Base-by-base conservation (phyloP, 2,113 vertebrate species). In the Mionectes macconnelli region DNA sequence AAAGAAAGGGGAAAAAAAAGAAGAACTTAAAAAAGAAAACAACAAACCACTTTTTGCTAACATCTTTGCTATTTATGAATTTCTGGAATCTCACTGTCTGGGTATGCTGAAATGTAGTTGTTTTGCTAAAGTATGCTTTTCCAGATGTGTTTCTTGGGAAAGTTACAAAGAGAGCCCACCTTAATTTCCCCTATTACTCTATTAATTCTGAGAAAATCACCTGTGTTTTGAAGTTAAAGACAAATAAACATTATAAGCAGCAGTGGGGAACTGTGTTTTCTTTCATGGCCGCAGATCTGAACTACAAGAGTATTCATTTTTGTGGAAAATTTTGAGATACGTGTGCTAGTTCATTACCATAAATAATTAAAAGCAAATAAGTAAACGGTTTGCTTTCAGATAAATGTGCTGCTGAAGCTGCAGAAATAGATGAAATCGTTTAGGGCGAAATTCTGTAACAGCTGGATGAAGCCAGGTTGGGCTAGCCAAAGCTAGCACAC, bases 191-290 rank as follows among this genome's bases (percentile, higher is more conserved):
- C 52, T 70, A 69, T 94, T 84, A 64, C 90, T 94, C 12, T 93
- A 76, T 90, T 95, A 88, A 44, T 93, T 96, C 96, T 94, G 79
- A 96, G 89, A 96, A 96, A 90, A 77, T 96, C 69, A 92, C 67
- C 89, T 91, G 52, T 94, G 81, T 95, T 97, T 96, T 95, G 92
- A 96, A 91, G 86, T 94, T 93, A 57, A 95, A 94, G 91, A 77
- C 84, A 96, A 97, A 97, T 97, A 97, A 96, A 97, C 87, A 89
- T 80, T 93, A 64, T 74, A 94, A 94, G 93, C 63, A 93, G 93
- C 63, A 91, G 72, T 45, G 31, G 25, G 30, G 73, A 96, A 94
- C 94, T 90, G 89, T 92, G 78, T 91, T 93, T 95, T 93, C 89
- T 95, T 97, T 97, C 90, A 93, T 45, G 47, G 74, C 14, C 66